Evolutionary conservation across 2,888 invertebrate species (phyloP), one percentile per base, ranked within the genome.

Genomic region (Nesidiocoris tenuis): DNA sequence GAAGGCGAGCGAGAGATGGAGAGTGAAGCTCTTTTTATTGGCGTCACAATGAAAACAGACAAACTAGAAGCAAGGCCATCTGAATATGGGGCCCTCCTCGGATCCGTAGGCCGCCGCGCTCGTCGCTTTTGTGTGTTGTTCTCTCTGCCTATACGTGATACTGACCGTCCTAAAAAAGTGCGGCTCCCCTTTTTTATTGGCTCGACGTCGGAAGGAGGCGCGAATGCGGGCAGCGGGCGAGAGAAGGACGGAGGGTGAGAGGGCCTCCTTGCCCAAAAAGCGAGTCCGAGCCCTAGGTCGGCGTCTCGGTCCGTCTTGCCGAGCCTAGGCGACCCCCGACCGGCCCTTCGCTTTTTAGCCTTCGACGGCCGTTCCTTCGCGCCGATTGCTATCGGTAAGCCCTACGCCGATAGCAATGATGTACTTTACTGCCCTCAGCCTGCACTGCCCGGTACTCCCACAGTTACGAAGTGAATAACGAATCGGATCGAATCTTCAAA

Each of bases 21-120:
- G 66, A 59, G 61, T 66, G 72, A 39, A 70, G 75, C 76, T 75
- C 64, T 39, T 77, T 74, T 77, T 77, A 76, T 74, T 74, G 67
- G 63, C 74, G 76, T 23, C 76, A 61, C 78, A 77, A 78, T 78
- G 78, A 71, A 71, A 78, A 75, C 74, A 74, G 74, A 68, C 76
- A 63, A 66, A 65, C 76, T 70, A 66, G 75, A 75, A 75, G 76
- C 78, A 75, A 77, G 78, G 76, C 77, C 78, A 75, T 63, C 76
- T 54, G 76, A 75, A 72, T 76, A 74, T 74, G 75, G 74, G 72
- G 59, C 68, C 55, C 12, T 12, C 12, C 12, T 12, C 12, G 3
- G 5, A 12, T 39, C 39, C 39, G 39, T 39, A 39, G 54, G 65
- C 63, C 25, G 67, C 24, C 67, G 24, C 12, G 65, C 39, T 12